Evolutionary conservation across 2,797 vertebrate species (phyloP).

Genomic region (Crocidura indochinensis): DNA sequence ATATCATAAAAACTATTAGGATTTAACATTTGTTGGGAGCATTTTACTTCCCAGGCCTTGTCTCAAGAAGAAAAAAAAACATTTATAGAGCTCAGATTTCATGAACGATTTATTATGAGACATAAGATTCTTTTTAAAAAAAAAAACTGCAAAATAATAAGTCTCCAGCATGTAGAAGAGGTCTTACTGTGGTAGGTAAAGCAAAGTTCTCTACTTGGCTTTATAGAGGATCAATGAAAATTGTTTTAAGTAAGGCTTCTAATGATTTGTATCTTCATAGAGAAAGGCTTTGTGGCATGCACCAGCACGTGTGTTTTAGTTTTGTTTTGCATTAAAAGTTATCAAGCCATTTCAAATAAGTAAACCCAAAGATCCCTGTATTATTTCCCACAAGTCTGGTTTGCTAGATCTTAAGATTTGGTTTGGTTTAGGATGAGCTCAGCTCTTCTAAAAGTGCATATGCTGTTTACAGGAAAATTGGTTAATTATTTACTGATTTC

Average conservation of each 20-base stretch:
- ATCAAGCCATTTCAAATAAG: background rate
- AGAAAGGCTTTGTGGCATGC: background rate
- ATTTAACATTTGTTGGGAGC: conserved; percentile 46
- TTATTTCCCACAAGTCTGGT: background rate
- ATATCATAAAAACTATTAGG: conserved; percentile 58
- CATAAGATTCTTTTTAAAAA: conserved; percentile 34
- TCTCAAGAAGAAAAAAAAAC: background rate
- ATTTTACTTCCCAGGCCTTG: conserved; percentile 44
- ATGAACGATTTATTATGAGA: conserved; percentile 7
- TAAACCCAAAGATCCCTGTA: background rate
- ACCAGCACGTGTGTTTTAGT: background rate
- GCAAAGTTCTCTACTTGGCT: background rate
- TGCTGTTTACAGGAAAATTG: background rate
- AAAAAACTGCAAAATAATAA: background rate
- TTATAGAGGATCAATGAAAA: background rate
- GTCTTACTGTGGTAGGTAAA: background rate
- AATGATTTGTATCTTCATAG: background rate
- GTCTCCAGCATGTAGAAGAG: background rate
- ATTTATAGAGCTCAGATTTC: conserved; percentile 51
- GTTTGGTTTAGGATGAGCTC: background rate
- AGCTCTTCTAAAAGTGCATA: background rate
- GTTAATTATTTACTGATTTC: background rate
- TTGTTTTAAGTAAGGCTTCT: background rate
- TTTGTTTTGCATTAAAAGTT: background rate
- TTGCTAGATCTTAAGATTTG: background rate